A percentile compares a stretch with the other conserved stretches of the same genome.
Evolutionary conservation across 2,113 vertebrate species (phyloP).

Genomic region (Chamaea fasciata): DNA sequence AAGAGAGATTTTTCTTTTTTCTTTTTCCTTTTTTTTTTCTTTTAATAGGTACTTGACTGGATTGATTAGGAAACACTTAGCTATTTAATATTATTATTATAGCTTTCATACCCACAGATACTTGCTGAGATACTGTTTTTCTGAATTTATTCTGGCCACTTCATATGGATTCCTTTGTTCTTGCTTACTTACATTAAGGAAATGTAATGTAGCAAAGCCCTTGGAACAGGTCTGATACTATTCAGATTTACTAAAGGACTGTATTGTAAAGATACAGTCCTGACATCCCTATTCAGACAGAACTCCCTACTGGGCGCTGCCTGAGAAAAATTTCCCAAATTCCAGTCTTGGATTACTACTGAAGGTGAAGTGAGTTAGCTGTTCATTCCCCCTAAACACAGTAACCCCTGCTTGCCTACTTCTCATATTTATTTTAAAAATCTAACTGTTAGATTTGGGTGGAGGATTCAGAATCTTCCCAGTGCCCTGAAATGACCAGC

Average conservation of each 20-base stretch:
- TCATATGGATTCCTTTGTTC: neutral
- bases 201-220: neutral
- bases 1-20: neutral
- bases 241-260: neutral
- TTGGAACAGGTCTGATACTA: neutral
- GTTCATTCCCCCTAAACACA: neutral
- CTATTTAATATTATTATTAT: neutral
- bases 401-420: neutral
- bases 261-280: neutral
- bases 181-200: neutral
- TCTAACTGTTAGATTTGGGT: neutral
- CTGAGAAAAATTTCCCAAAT: neutral
- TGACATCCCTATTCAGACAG: neutral
- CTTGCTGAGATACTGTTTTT: neutral
- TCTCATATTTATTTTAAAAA: neutral
- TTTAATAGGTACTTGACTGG: neutral
- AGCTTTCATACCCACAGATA: neutral
- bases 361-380: neutral
- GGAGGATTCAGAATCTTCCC: neutral
- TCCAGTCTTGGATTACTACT: neutral
- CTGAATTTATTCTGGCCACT: neutral
- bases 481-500: neutral
- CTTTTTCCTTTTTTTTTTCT: neutral
- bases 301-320: neutral
- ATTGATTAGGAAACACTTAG: conserved; percentile 14